Evolutionary conservation across 1,140 invertebrate genomes (phyloP), one percentile per base, ranked within the genome.

Genomic region (Wasmannia auropunctata): DNA sequence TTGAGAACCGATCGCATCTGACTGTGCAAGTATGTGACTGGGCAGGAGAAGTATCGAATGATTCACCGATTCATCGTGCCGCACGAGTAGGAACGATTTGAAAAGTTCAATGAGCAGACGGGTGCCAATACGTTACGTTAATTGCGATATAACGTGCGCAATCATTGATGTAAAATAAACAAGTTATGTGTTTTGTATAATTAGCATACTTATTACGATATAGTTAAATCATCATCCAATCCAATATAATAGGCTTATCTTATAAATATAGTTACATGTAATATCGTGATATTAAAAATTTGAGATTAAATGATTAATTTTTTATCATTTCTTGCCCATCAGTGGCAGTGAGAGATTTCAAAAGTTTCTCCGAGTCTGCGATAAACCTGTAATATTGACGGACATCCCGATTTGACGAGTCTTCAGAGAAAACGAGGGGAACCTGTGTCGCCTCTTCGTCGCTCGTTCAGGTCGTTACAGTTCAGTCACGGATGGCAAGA

Each of bases 21-120:
- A 87, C 87, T 56, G 69, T 37, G 86, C 62, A 81, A 51, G 34
- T 65, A 40, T 74, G 58, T 76, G 77, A 86, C 65, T 60, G 22
- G 22, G 63, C 54, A 54, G 56, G 69, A 72, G 54, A 87, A 58
- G 62, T 88, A 88, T 88, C 86, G 77, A 58, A 70, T 88, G 87
- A 88, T 88, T 87, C 87, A 88, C 75, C 86, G 87, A 75, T 79
- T 79, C 43, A 84, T 81, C 69, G 69, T 74, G 69, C 31, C 49
- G 62, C 62, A 11, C 25, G 51, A 88, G 87, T 87, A 67, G 80
- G 46, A 81, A 75, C 77, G 58, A 88, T 88, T 88, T 58, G 76
- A 87, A 83, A 87, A 88, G 85, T 72, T 63, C 63, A 81, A 81
- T 70, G 79, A 84, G 25, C 34, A 43, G 10, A 28, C 22, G 40